Base-by-base conservation (phyloP, 2,113 vertebrate species). In the Dipodomys merriami region DNA sequence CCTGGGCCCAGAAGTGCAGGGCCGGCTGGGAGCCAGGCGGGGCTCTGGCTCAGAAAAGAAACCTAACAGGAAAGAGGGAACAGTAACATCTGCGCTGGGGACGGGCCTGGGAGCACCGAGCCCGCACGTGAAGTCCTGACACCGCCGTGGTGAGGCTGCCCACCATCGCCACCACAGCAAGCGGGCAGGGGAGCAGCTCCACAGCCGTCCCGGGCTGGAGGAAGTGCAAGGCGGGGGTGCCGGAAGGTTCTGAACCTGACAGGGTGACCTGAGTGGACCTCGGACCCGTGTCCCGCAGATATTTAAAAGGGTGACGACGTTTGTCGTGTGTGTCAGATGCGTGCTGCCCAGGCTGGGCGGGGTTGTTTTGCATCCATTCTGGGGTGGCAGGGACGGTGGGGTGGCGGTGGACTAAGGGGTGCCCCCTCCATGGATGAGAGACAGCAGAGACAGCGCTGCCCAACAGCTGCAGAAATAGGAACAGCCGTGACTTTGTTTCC, bases 121-220 rank as follows among this genome's bases (percentile, higher is more conserved):
- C 35, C 49, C 8, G 12, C 49, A 8, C 8, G 49, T 49, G 49
- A 49, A 49, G 12, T 49, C 49, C 49, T 49, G 49, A 49, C 49
- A 12, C 49, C 49, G 12, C 49, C 49, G 35, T 39, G 35, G 35
- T 39, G 35, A 39, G 35, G 35, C 35, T 39, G 35, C 35, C 35
- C 35, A 39, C 35, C 35, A 39, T 39, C 35, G 35, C 35, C 35
- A 39, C 35, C 35, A 39, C 35, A 1, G 6, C 35, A 46, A 1
- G 0, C 2, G 25, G 77, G 12, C 16, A 23, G 13, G 60, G n/a
- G n/a, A 35, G 23, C 0, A 2, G 67, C 7, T 0, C 1, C 18
- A 53, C 3, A 3, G n/a, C 1, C n/a, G 49, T 0, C 35, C 2
- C 1, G 29, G 25, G 1, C 0, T 0, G 0, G 1, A 35, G 64